Percentiles rank a stretch among this genome's conserved stretches.
Evolutionary conservation across 2,888 invertebrate species (phyloP).

Genomic region (Eilema caniola): DNA sequence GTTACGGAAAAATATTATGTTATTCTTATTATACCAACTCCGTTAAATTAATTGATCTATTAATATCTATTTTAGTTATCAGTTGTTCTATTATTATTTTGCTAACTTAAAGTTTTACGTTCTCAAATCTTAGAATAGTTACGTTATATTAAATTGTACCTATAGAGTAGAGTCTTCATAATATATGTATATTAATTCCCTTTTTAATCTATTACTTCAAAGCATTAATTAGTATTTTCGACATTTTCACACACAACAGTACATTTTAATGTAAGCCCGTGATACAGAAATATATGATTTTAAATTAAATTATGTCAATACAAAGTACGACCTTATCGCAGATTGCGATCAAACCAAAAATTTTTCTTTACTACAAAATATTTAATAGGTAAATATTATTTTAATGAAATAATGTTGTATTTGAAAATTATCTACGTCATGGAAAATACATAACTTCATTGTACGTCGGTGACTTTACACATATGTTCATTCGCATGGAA

Average conservation of each 20-base stretch:
- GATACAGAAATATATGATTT: not conserved
- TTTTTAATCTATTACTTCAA: not conserved
- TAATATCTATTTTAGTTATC: not conserved
- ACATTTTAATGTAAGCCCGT: too few species aligned
- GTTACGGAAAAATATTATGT: not conserved
- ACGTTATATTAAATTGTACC: too few species aligned
- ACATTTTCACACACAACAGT: too few species aligned
- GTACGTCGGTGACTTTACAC: not conserved
- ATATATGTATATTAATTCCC: too few species aligned
- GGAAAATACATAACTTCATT: not conserved
- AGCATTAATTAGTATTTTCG: not conserved
- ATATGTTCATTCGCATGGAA: slow-evolving; percentile 1
- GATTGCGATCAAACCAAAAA: not conserved
- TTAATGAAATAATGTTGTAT: not conserved
- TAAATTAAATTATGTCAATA: not conserved
- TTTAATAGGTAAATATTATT: not conserved
- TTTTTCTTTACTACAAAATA: not conserved
- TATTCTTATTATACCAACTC: not conserved
- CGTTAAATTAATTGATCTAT: not conserved
- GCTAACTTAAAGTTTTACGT: too few species aligned
- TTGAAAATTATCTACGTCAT: not conserved
- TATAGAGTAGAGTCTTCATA: too few species aligned
- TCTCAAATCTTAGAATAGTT: too few species aligned
- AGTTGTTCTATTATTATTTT: too few species aligned
- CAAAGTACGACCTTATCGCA: not conserved